phyloP scores from a whole-genome alignment of 2,888 invertebrate species.

The Kryphioiulus occultus region DNA sequence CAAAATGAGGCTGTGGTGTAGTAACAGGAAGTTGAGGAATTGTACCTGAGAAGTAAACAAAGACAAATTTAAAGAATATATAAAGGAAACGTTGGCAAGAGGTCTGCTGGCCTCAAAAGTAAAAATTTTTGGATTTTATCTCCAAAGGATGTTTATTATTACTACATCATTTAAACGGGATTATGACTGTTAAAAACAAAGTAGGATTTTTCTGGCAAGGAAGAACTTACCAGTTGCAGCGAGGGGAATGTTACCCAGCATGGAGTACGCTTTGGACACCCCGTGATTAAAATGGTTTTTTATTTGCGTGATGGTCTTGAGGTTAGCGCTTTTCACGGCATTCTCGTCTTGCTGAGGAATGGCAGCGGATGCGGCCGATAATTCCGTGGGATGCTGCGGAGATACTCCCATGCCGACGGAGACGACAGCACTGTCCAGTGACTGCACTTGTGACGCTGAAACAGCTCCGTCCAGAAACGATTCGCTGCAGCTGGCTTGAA shows the following conservation, averaged over 20 bases:
- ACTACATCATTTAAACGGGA: too few species aligned
- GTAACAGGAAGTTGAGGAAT: slow-evolving; percentile 54
- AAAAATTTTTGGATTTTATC: too few species aligned
- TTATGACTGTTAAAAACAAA: too few species aligned
- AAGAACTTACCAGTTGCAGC: slow-evolving; percentile 29
- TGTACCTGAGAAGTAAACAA: slow-evolving; percentile 49
- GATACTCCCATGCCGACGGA: slow-evolving; percentile 44
- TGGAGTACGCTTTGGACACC: slow-evolving; percentile 4
- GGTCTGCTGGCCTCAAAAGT: not conserved
- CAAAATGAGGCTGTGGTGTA: slow-evolving; percentile 44
- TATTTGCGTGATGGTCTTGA: slow-evolving; percentile 47
- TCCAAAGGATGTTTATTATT: too few species aligned
- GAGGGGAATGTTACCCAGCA: slow-evolving; percentile 49
- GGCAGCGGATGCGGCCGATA: not conserved
- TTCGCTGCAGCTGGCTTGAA: not conserved
- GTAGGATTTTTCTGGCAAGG: too few species aligned
- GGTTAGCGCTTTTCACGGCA: not conserved
- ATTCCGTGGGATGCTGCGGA: not conserved
- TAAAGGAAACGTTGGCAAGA: not conserved
- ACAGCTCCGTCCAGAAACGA: slow-evolving; percentile 32
- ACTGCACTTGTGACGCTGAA: slow-evolving; percentile 40
- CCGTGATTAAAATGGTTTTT: slow-evolving; percentile 48
- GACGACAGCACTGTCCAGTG: slow-evolving; percentile 48
- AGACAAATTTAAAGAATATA: not conserved
- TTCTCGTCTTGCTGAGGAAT: not conserved